Evolutionary conservation across 1,140 invertebrate species (phyloP).

Genomic region (Cecropterus lyciades): DNA sequence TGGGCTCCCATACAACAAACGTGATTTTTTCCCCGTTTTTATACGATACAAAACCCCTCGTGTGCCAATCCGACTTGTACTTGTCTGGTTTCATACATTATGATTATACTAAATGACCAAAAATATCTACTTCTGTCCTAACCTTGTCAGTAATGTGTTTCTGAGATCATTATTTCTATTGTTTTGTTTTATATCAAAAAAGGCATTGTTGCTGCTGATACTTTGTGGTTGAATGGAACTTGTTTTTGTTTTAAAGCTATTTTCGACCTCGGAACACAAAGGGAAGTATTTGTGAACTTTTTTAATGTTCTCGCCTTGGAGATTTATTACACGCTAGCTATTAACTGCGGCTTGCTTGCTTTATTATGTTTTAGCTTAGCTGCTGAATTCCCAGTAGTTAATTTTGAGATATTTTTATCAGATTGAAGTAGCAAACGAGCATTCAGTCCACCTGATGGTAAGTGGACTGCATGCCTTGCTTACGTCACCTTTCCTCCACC

Average conservation of each 20-base stretch:
- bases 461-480: no score
- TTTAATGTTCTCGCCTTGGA: slow-evolving; percentile 9
- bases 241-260: slow-evolving; percentile 23
- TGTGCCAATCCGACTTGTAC: no score
- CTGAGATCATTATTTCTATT: slow-evolving; percentile 6
- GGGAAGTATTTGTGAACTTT: slow-evolving; percentile 16
- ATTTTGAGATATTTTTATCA: no score
- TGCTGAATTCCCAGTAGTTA: background rate
- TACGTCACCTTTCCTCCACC: no score
- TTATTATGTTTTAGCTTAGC: background rate
- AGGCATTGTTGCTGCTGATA: slow-evolving; percentile 2
- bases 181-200: background rate
- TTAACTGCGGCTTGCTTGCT: background rate
- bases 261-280: slow-evolving; percentile 24
- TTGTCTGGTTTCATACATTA: no score
- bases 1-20: no score
- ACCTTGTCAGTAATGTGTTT: background rate
- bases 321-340: slow-evolving; percentile 5
- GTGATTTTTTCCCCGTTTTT: no score
- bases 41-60: no score
- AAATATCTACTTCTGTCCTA: background rate
- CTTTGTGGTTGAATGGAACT: slow-evolving; percentile 20
- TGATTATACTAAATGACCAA: no score
- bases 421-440: no score
- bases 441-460: no score